Conservation (phyloP, 2,797 vertebrate species). For the Chiroxiphia lanceolata region DNA sequence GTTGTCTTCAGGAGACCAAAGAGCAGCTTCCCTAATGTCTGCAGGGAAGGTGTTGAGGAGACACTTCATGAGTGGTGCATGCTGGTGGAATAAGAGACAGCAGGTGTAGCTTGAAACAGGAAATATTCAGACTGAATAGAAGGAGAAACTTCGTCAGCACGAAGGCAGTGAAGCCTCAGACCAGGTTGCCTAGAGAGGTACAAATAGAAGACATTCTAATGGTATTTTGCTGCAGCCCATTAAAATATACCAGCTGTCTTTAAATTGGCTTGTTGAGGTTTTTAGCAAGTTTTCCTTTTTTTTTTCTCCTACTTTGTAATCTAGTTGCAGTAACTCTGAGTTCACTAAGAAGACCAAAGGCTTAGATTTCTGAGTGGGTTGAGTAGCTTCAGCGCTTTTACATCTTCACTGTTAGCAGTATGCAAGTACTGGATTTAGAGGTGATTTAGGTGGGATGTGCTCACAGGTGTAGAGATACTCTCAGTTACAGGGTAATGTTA, state of each 20-base stretch:
- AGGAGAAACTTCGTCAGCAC: background rate
- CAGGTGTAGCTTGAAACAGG: background rate
- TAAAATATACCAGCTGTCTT: background rate
- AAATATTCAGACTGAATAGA: background rate
- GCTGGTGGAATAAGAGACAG: background rate
- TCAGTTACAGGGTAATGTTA: background rate
- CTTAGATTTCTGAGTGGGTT: background rate
- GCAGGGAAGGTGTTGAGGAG: background rate
- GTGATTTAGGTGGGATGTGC: background rate
- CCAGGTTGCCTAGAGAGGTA: background rate
- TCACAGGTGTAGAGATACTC: background rate
- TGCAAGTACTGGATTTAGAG: background rate
- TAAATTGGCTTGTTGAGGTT: background rate
- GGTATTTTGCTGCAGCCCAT: background rate
- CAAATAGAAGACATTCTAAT: background rate
- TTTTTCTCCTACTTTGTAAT: background rate
- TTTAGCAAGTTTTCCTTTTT: background rate
- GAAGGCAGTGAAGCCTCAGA: background rate
- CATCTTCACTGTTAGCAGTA: background rate
- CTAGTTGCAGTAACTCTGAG: background rate
- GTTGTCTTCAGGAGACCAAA: background rate
- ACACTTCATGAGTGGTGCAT: background rate
- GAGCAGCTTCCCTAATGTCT: background rate
- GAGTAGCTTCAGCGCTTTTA: background rate
- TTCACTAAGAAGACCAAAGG: background rate